Conservation (phyloP, 2,888 invertebrate genomes). For the Cheilosia urbana region DNA sequence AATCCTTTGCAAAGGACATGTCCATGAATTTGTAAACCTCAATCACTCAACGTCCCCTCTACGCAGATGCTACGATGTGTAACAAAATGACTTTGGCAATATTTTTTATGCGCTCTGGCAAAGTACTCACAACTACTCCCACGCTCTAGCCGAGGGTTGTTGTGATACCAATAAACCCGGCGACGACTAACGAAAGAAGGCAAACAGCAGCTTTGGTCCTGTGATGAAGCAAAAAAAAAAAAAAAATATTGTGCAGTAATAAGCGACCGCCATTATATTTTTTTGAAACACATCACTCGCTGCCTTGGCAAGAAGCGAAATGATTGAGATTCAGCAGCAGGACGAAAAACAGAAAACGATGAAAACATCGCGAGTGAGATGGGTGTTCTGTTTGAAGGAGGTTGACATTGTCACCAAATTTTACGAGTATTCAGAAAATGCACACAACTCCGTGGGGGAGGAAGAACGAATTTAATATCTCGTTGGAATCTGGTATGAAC, state of each 20-base stretch:
- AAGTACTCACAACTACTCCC: not conserved
- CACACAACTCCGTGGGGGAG: conserved; percentile 11
- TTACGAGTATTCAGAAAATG: conserved; percentile 59
- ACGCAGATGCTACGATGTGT: conserved; percentile 57
- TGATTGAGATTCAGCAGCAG: conserved; percentile 43
- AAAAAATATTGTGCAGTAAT: conserved; percentile 63
- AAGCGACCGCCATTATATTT: conserved; percentile 58
- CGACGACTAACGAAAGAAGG: not conserved
- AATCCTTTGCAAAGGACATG: conserved; percentile 54
- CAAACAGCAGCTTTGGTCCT: not conserved
- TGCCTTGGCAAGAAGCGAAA: conserved; percentile 15
- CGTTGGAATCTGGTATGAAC: conserved; percentile 61
- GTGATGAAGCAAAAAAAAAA: conserved; percentile 1
- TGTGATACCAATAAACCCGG: conserved; percentile 34
- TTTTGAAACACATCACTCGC: conserved; percentile 51
- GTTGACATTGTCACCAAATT: conserved; percentile 65
- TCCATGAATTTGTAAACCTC: conserved; percentile 63
- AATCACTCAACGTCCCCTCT: conserved; percentile 60
- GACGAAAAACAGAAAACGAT: conserved; percentile 6
- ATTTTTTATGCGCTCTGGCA: conserved; percentile 46
- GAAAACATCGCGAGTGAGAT: not conserved
- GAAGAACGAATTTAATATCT: conserved; percentile 64
- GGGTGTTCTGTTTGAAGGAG: conserved; percentile 9
- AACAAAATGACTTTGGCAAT: conserved; percentile 57
- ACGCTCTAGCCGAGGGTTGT: conserved; percentile 9